A percentile compares a stretch with the other conserved stretches of the same genome.
These are phyloP conservation scores for Coenonympha arcania DNA, from an alignment of 2,888 invertebrate genomes.

Conservation along the genomic window DNA sequence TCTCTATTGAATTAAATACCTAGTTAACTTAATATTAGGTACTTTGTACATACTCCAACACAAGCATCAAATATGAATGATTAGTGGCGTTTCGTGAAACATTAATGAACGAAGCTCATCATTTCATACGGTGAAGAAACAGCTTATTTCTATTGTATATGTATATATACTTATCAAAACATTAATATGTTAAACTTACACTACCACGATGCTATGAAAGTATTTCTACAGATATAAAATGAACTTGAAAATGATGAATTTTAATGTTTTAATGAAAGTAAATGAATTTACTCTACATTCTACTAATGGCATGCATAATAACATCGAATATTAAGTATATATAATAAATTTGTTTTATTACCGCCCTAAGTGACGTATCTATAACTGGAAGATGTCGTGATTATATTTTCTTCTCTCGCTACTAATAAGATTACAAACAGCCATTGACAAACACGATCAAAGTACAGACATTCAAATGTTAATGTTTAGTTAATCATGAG, in stretches of 20 bases:
- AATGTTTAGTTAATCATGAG: no score
- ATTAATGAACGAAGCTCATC: no score
- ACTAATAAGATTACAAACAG: constrained; percentile 1
- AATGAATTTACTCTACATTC: no score
- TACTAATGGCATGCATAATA: no score
- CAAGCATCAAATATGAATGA: constrained; percentile 49
- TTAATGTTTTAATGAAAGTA: background rate
- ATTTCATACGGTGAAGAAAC: no score
- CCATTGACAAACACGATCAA: background rate
- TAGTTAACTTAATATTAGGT: constrained; percentile 25
- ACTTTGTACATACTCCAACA: constrained; percentile 19
- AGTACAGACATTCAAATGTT: no score
- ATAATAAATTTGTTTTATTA: background rate
- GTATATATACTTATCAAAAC: no score
- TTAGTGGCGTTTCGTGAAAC: constrained; percentile 15
- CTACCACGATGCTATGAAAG: no score
- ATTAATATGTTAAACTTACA: background rate
- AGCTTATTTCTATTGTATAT: no score
- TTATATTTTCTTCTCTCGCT: constrained; percentile 34
- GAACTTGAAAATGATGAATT: background rate
- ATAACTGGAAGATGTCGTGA: constrained; percentile 62
- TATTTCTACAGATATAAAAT: no score
- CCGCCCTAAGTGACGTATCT: constrained; percentile 31
- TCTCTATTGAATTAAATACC: constrained; percentile 48
- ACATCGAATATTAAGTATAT: no score